Percentiles rank a stretch among this genome's conserved stretches.
phyloP scores from a whole-genome alignment of 2,113 vertebrate genomes.

The Gorsachius goisagi region DNA sequence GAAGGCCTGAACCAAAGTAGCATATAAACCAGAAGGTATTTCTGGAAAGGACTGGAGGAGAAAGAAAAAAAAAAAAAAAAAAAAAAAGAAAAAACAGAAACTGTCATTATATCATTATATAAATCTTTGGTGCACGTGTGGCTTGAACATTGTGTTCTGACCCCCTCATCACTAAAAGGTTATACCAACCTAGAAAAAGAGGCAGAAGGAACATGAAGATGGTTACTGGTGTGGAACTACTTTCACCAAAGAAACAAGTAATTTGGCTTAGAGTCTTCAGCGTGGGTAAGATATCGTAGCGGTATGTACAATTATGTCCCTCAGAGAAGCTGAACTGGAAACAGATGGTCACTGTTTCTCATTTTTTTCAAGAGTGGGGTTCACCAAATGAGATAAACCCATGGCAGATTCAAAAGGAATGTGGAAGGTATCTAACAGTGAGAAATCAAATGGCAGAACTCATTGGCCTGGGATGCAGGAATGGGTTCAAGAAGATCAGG shows the following conservation, averaged over 20 bases:
- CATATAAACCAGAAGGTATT: not conserved
- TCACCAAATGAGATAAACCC: not conserved
- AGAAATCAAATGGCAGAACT: not conserved
- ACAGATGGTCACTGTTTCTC: not conserved
- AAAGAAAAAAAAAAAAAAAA: too few relatives aligned
- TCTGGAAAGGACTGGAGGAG: not conserved
- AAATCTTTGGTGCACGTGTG: not conserved
- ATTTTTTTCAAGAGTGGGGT: not conserved
- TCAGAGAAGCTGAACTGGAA: not conserved
- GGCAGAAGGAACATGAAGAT: not conserved
- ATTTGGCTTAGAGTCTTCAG: not conserved
- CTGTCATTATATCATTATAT: not conserved
- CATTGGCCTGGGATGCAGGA: not conserved
- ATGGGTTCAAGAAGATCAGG: not conserved
- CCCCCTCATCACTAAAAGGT: not conserved
- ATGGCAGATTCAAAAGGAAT: not conserved
- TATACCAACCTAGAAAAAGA: not conserved
- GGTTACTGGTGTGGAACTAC: not conserved
- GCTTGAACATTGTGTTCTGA: not conserved
- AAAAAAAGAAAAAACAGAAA: not conserved
- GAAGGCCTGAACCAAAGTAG: not conserved
- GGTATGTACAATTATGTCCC: not conserved
- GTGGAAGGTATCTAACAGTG: not conserved
- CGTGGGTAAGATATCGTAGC: not conserved
- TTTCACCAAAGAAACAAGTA: not conserved